Evolutionary conservation across 2,888 invertebrate genomes (phyloP).

Genomic region (Kuschelorhynchus macadamiae): DNA sequence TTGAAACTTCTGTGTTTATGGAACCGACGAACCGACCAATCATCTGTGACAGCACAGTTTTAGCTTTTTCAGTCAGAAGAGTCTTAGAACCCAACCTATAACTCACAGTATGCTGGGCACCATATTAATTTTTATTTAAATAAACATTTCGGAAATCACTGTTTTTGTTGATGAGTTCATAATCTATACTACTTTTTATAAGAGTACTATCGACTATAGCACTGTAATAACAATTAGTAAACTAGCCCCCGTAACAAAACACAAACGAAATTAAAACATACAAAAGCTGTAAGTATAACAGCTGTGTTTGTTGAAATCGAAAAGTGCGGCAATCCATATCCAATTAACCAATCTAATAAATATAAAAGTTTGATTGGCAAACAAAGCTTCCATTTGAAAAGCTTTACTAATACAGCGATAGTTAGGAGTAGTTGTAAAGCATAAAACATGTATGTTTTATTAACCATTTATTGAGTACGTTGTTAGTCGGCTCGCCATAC

Average conservation of each 20-base stretch:
- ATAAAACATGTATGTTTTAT: slow-evolving; percentile 48
- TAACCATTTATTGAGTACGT: slow-evolving; percentile 50
- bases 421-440: slow-evolving; percentile 36
- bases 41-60: too few relatives aligned
- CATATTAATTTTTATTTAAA: too few relatives aligned
- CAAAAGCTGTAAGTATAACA: slow-evolving; percentile 17
- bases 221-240: too few relatives aligned
- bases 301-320: slow-evolving; percentile 39
- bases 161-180: not conserved
- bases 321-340: slow-evolving; percentile 53
- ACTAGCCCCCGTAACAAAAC: too few relatives aligned
- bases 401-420: slow-evolving; percentile 58
- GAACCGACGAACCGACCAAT: too few relatives aligned
- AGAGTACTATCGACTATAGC: too few relatives aligned
- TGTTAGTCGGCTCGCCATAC: slow-evolving; percentile 51
- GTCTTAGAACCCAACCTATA: too few relatives aligned
- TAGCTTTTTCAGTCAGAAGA: too few relatives aligned
- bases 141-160: too few relatives aligned
- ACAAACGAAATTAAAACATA: not conserved
- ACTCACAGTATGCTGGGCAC: too few relatives aligned
- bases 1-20: too few relatives aligned
- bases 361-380: slow-evolving; percentile 60
- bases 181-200: not conserved
- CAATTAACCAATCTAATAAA: slow-evolving; percentile 58
- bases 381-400: slow-evolving; percentile 57